phyloP scores from a whole-genome alignment of 2,888 invertebrate species.

The Linnaemya vulpina region DNA sequence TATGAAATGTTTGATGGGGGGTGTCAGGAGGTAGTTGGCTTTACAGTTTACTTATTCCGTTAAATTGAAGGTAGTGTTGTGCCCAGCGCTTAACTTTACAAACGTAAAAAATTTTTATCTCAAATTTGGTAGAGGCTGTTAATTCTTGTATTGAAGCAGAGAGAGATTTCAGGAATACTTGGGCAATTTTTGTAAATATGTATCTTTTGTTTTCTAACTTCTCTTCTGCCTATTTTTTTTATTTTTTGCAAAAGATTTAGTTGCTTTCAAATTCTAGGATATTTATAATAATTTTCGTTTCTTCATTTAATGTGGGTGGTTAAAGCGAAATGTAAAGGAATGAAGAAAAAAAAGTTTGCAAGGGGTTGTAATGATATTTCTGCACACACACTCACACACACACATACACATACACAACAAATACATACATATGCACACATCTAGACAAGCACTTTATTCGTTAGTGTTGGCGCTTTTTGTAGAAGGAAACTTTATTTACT shows the following conservation, averaged over 20 bases:
- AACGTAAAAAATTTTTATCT: slow-evolving; percentile 29
- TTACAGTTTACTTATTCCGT: slow-evolving; percentile 14
- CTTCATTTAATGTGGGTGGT: slow-evolving; percentile 38
- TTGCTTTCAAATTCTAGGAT: slow-evolving; percentile 32
- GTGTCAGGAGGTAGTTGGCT: slow-evolving; percentile 12
- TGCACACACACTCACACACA: background rate
- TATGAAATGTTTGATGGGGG: background rate
- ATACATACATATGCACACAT: background rate
- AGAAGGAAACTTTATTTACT: slow-evolving; percentile 15
- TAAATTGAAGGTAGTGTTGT: background rate
- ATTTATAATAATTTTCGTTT: slow-evolving; percentile 18
- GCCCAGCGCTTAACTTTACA: slow-evolving; percentile 32
- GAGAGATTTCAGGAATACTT: slow-evolving; percentile 65
- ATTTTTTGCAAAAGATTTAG: slow-evolving; percentile 18
- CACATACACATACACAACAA: background rate
- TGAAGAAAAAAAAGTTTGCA: slow-evolving; percentile 6
- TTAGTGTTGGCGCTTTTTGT: slow-evolving; percentile 19
- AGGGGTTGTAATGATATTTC: slow-evolving; percentile 45
- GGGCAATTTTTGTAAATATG: slow-evolving; percentile 57
- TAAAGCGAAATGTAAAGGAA: slow-evolving; percentile 19
- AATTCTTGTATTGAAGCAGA: slow-evolving; percentile 58
- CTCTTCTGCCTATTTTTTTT: background rate
- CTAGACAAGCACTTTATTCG: background rate
- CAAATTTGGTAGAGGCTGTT: slow-evolving; percentile 1
- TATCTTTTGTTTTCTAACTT: slow-evolving; percentile 28